Evolutionary conservation across 2,797 vertebrate genomes (phyloP), one percentile per base, ranked within the genome.

Genomic region (Chelmon rostratus): DNA sequence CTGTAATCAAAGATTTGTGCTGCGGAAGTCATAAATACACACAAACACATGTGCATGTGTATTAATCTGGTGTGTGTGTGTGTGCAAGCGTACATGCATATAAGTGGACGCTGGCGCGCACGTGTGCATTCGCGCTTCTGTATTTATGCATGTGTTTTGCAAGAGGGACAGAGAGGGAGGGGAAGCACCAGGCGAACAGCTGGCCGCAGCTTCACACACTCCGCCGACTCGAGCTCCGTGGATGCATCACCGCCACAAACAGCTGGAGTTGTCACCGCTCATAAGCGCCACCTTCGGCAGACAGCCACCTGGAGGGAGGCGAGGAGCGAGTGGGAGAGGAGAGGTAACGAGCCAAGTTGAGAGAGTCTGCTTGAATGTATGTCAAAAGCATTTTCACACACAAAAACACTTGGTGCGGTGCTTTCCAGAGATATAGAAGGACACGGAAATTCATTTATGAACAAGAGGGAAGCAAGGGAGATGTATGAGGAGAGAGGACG

Each of bases 1-100:
- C 79, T 92, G 81, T 93, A 87, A 93, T 94, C 85, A 93, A 85
- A 90, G 78, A 83, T 89, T 63, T 75, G 83, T 40, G n/a, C 82
- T 42, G 78, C 83, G 78, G 88, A 92, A 90, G 87, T 88, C 77
- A 44, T 83, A 88, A 93, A 88, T 70, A 64, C 73, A 61, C 77
- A 68, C 84, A 73, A 81, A 82, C 72, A 61, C 42, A 12, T 18
- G 58, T 33, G 67, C 66, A 35, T 69, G 40, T 70, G 68, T 61
- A 71, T 83, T 54, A 73, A 76, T 88, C 65, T 49, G 58, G 33
- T 0, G 18, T 75, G 67, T 64, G 33, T 0, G 18, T 75, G 67
- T 64, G 68, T 23, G 25, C 19, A 50, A 12, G 35, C 19, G 47
- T 9, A 40, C 35, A 25, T 52, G 12, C 28, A 67, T 31, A 8